Percentiles rank a stretch among this genome's conserved stretches.
Conservation (phyloP, 2,113 vertebrate genomes). For the Chaenocephalus aceratus region DNA sequence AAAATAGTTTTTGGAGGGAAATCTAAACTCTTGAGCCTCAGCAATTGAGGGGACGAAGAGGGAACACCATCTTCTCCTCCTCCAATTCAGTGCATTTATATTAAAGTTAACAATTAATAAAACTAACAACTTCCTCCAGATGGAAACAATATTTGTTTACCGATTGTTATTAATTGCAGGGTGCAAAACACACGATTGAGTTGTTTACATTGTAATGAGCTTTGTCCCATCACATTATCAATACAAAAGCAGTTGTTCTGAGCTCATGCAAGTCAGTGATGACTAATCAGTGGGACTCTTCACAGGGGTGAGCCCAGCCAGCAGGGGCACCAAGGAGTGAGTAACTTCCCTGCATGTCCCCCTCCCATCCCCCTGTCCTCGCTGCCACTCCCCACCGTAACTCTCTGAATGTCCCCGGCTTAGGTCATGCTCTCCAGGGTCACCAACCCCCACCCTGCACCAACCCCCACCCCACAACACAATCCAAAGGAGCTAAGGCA, state of each 20-base stretch:
- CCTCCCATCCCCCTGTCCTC: constrained; percentile 46
- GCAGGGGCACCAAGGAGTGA: constrained; percentile 58
- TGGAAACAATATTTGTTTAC: constrained; percentile 43
- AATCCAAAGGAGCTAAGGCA: constrained; percentile 63
- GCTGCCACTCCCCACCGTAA: constrained; percentile 15
- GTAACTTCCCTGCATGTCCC: constrained; percentile 48
- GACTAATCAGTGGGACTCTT: constrained; percentile 43
- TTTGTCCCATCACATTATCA: constrained; percentile 46
- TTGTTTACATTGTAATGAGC: constrained; percentile 47
- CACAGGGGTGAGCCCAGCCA: constrained; percentile 43
- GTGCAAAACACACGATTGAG: constrained; percentile 14
- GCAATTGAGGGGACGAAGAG: no score
- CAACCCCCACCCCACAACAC: constrained; percentile 37
- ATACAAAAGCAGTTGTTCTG: constrained; percentile 47
- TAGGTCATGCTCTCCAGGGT: constrained; percentile 69
- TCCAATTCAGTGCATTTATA: not conserved
- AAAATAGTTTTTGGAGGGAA: constrained; percentile 82
- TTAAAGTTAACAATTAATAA: constrained; percentile 6
- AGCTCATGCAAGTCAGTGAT: constrained; percentile 29
- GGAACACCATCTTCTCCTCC: not conserved
- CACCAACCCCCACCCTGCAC: constrained; percentile 49
- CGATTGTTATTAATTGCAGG: constrained; percentile 26
- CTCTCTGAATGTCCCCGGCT: constrained; percentile 49
- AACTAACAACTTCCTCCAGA: constrained; percentile 9
- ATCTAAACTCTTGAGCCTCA: constrained; percentile 57